These are phyloP conservation scores for Xanthorhoe designata DNA, from an alignment of 2,888 invertebrate species.

Conservation along the genomic window DNA sequence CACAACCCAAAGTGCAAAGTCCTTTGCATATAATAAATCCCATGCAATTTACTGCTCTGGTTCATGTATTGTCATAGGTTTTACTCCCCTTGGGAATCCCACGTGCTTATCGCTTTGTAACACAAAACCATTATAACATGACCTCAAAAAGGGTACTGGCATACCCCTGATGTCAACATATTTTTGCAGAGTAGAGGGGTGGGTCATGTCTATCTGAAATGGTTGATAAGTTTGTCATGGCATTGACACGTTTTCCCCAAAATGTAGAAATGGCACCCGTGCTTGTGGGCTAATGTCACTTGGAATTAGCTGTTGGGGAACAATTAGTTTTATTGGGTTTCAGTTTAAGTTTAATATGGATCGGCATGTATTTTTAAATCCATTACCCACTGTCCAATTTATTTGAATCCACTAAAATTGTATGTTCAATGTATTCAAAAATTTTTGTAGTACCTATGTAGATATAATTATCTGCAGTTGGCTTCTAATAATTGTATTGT, in stretches of 20 bases:
- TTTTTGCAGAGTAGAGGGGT: slow-evolving; percentile 18
- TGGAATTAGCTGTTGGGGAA: background rate
- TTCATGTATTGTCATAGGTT: slow-evolving; percentile 40
- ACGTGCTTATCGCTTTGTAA: slow-evolving; percentile 62
- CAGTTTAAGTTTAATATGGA: background rate
- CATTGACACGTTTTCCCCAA: slow-evolving; percentile 69
- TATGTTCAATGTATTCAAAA: background rate
- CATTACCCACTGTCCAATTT: background rate
- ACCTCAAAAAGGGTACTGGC: slow-evolving; percentile 38
- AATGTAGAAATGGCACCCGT: slow-evolving; percentile 53
- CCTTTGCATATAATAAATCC: slow-evolving; percentile 14
- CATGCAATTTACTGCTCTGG: slow-evolving; percentile 28
- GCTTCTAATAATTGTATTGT: too few species aligned
- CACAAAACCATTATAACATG: slow-evolving; percentile 49
- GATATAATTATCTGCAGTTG: too few species aligned
- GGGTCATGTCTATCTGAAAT: slow-evolving; percentile 49
- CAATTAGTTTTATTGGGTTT: slow-evolving; percentile 1
- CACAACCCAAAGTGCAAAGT: slow-evolving; percentile 17
- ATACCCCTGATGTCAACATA: background rate
- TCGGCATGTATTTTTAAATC: background rate
- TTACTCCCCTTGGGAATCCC: slow-evolving; percentile 58
- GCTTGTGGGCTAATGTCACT: slow-evolving; percentile 2
- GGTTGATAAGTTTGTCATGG: slow-evolving; percentile 51
- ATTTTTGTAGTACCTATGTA: too few species aligned
- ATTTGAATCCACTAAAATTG: too few species aligned